Evolutionary conservation across 2,797 vertebrate species (phyloP).

Genomic region (Hippocampus kuda): DNA sequence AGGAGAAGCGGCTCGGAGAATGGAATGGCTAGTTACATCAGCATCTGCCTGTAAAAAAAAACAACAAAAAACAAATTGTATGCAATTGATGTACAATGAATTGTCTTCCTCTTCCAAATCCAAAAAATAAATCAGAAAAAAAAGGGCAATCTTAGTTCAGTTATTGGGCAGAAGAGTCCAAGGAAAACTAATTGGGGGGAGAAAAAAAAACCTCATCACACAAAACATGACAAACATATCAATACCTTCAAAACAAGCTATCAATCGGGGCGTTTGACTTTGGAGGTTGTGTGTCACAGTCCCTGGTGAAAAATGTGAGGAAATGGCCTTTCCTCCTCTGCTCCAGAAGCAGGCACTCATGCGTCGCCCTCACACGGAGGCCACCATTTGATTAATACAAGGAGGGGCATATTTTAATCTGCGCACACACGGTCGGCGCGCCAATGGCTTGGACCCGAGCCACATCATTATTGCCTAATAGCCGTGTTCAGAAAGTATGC

Average conservation of each 20-base stretch:
- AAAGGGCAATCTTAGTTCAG: not conserved
- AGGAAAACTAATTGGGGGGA: not conserved
- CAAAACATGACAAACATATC: not conserved
- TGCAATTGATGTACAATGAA: no score
- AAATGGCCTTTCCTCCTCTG: slow-evolving; percentile 1
- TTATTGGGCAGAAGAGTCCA: not conserved
- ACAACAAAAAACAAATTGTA: no score
- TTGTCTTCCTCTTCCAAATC: no score
- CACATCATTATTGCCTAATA: slow-evolving; percentile 72
- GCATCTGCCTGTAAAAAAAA: not conserved
- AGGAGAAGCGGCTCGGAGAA: no score
- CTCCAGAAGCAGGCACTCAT: slow-evolving; percentile 31
- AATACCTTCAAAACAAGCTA: not conserved
- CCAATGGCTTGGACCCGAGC: slow-evolving; percentile 61
- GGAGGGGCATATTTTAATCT: slow-evolving; percentile 62
- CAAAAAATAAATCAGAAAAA: not conserved
- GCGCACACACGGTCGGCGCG: slow-evolving; percentile 42
- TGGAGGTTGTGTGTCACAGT: not conserved
- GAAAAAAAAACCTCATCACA: not conserved
- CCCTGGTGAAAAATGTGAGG: not conserved
- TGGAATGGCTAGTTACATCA: not conserved
- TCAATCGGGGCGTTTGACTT: not conserved
- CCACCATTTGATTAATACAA: slow-evolving; percentile 61
- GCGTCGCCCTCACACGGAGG: slow-evolving; percentile 43
- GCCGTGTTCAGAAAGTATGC: slow-evolving; percentile 67